A percentile compares a stretch with the other conserved stretches of the same genome.
Conservation (phyloP, 2,797 vertebrate genomes). For the Periophthalmus magnuspinnatus region DNA sequence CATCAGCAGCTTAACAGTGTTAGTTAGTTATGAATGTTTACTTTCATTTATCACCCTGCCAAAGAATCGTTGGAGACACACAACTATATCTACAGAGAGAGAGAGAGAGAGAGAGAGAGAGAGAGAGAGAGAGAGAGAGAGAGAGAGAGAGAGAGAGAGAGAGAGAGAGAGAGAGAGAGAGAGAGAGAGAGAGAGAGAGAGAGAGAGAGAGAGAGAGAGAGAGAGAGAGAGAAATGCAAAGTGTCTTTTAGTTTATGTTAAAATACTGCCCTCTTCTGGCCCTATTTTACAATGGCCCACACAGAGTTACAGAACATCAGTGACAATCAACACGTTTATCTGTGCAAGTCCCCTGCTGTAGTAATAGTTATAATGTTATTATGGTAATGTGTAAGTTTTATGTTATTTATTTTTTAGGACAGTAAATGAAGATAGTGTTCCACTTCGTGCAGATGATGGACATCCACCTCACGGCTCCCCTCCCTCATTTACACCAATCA, state of each 20-base stretch:
- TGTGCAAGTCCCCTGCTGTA: neutral
- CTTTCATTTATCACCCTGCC: no score
- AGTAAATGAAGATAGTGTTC: neutral
- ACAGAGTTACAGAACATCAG: neutral
- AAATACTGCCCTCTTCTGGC: slow-evolving; percentile 69
- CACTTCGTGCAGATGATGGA: slow-evolving; percentile 53
- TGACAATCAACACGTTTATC: neutral
- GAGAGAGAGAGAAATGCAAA: no score
- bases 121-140: no score
- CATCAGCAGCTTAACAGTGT: no score
- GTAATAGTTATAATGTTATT: neutral
- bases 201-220: no score
- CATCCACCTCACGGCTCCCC: slow-evolving; percentile 39
- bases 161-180: no score
- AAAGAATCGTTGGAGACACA: no score
- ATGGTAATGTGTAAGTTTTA: neutral
- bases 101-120: no score
- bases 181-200: no score
- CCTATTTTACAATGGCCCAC: neutral
- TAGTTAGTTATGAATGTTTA: no score
- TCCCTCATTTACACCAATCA: slow-evolving; percentile 70
- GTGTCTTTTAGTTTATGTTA: neutral
- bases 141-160: no score
- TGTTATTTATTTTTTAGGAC: neutral
- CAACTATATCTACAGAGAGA: no score